A percentile compares a stretch with the other conserved stretches of the same genome.
Conservation (phyloP, 2,888 invertebrate genomes). For the Sicus ferrugineus region DNA sequence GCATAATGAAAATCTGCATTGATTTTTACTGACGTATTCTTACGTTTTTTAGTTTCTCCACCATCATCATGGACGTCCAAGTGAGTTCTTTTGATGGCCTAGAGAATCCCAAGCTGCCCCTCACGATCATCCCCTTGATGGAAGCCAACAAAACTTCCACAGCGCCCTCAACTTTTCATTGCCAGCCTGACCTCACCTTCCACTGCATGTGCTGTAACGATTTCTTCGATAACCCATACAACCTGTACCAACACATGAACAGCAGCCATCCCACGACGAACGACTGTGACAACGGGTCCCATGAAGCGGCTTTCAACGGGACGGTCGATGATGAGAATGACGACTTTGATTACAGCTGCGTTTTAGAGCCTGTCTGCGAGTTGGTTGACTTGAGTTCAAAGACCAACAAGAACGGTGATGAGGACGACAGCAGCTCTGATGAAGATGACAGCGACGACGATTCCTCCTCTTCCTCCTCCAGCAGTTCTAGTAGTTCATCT, state of each 20-base stretch:
- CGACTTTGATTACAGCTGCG: slow-evolving; percentile 58
- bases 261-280: slow-evolving; percentile 53
- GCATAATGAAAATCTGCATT: background rate
- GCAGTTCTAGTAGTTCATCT: slow-evolving; percentile 39
- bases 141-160: slow-evolving; percentile 37
- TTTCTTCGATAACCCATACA: slow-evolving; percentile 59
- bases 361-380: slow-evolving; percentile 62
- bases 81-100: slow-evolving; percentile 39
- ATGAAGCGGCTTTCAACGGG: slow-evolving; percentile 29
- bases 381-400: slow-evolving; percentile 40
- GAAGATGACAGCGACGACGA: slow-evolving; percentile 48
- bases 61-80: slow-evolving; percentile 18
- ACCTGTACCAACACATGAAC: slow-evolving; percentile 61
- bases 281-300: background rate
- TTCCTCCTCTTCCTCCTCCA: slow-evolving; percentile 44
- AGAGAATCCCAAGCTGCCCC: slow-evolving; percentile 49
- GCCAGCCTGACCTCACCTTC: slow-evolving; percentile 62
- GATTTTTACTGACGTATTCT: background rate
- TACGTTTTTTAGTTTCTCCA: too few relatives aligned
- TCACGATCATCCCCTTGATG: slow-evolving; percentile 61
- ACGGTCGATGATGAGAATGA: slow-evolving; percentile 47
- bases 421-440: slow-evolving; percentile 47
- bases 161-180: slow-evolving; percentile 40
- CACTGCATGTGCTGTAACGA: slow-evolving; percentile 63
- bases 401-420: slow-evolving; percentile 41